Percentiles rank a stretch among this genome's conserved stretches.
Evolutionary conservation across 37 sponge, comb jelly and placozoan species (phyloP).

Genomic region (Mnemiopsis leidyi): DNA sequence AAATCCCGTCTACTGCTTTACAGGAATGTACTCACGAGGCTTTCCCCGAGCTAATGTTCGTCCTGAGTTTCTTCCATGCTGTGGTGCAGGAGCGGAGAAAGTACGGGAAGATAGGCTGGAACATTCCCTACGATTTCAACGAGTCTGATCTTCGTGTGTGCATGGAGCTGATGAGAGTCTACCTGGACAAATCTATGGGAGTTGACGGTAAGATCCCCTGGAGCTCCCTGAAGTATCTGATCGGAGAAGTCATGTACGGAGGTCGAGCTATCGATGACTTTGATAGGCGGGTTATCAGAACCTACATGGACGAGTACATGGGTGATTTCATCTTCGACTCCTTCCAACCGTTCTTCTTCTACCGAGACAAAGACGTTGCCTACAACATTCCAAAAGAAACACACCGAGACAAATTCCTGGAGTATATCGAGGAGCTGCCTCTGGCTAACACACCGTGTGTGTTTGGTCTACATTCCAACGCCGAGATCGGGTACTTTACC

Average conservation of each 20-base stretch:
- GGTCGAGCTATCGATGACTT: slow-evolving; percentile 98
- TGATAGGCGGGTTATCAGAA: slow-evolving; percentile 93
- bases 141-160: slow-evolving; percentile 98
- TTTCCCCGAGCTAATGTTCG: slow-evolving; percentile 90
- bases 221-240: slow-evolving; percentile 98
- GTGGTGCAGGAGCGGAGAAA: slow-evolving; percentile 98
- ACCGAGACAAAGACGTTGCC: slow-evolving; percentile 81
- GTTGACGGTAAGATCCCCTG: slow-evolving; percentile 94
- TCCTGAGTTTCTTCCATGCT: slow-evolving; percentile 98
- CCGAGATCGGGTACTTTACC: slow-evolving; percentile 98
- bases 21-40: slow-evolving; percentile 84
- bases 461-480: slow-evolving; percentile 98
- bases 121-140: slow-evolving; percentile 98
- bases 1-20: slow-evolving; percentile 78
- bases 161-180: slow-evolving; percentile 90
- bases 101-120: slow-evolving; percentile 99
- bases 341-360: slow-evolving; percentile 99
- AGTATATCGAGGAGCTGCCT: slow-evolving; percentile 87
- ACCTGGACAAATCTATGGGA: slow-evolving; percentile 88
- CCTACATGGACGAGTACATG: slow-evolving; percentile 99
- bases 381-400: slow-evolving; percentile 83
- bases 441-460: slow-evolving; percentile 96
- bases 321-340: slow-evolving; percentile 99
- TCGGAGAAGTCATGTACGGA: slow-evolving; percentile 99
- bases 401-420: slow-evolving; percentile 79